Evolutionary conservation across 2,113 vertebrate species (phyloP), one percentile per base, ranked within the genome.

Genomic region (Cephalophus harveyi): DNA sequence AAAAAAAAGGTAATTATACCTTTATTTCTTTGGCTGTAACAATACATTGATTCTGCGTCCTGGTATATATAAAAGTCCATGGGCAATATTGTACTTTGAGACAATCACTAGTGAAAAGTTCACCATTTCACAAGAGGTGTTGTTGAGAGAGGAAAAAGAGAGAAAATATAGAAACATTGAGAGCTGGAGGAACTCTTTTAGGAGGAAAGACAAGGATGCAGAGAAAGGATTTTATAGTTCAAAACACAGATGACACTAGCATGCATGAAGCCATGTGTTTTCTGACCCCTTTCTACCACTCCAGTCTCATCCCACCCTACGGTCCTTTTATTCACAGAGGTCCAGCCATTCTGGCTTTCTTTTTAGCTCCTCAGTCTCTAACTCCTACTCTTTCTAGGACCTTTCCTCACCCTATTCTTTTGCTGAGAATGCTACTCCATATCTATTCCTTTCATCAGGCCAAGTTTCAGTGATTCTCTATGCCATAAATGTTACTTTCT

Each of bases 211-310:
- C 6, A 82, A 76, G 27, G 7, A 87, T 17, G 83, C 15, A 52
- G 48, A 85, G 50, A 50, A 28, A 23, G 25, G 3, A 46, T 10
- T 25, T 2, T 46, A 30, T 43, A 11, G 55, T 40, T 19, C 15
- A 36, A 82, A 94, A 25, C 14, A 55, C 7, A 55, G 43, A 59
- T 74, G 13, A 33, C 33, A 15, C 14, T 19, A 46, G 2, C 0
- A 4, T 27, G 9, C 54, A 64, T 19, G 87, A 48, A 59, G 33
- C 27, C 36, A n/a, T 50, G 33, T 28, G 11, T 33, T 40, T 55
- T 3, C 21, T 25, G 46, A 5, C 9, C 21, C 21, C 27, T 25
- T 46, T 28, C 40, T n/a, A 10, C 2, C 0, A 6, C 13, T 62
- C 64, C 46, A 62, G 36, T 67, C 7, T 90, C 71, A 46, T 36